Conservation (phyloP, 1,140 invertebrate genomes). For the Trachymyrmex septentrionalis region DNA sequence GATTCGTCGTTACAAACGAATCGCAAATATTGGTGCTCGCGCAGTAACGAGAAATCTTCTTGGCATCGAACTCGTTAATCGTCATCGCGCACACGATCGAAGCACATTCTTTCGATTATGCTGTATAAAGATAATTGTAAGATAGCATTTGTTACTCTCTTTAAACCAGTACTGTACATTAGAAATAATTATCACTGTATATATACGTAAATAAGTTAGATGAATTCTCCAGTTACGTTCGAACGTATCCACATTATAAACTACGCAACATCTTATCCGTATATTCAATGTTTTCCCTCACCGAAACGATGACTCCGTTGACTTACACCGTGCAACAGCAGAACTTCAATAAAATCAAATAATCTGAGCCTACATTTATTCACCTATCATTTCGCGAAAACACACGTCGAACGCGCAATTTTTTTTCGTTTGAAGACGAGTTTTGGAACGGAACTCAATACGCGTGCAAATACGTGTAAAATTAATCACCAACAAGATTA, state of each 20-base stretch:
- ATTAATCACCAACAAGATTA: slow-evolving; percentile 10
- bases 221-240: slow-evolving; percentile 73
- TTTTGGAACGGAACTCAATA: slow-evolving; percentile 69
- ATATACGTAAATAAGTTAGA: slow-evolving; percentile 78
- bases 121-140: slow-evolving; percentile 82
- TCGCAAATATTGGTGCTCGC: slow-evolving; percentile 59
- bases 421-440: slow-evolving; percentile 57
- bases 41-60: slow-evolving; percentile 48
- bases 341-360: slow-evolving; percentile 52
- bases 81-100: slow-evolving; percentile 48
- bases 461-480: background rate
- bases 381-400: slow-evolving; percentile 75
- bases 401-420: slow-evolving; percentile 62
- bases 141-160: slow-evolving; percentile 86
- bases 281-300: slow-evolving; percentile 78
- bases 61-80: slow-evolving; percentile 50
- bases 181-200: slow-evolving; percentile 76
- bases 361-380: slow-evolving; percentile 81
- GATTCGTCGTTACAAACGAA: slow-evolving; percentile 28
- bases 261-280: slow-evolving; percentile 73
- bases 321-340: slow-evolving; percentile 41
- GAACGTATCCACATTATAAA: slow-evolving; percentile 74
- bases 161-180: slow-evolving; percentile 84
- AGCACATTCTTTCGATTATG: slow-evolving; percentile 61
- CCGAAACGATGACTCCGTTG: slow-evolving; percentile 59